These are phyloP conservation scores for Saturnia pavonia DNA, from an alignment of 2,888 invertebrate species.

Conservation along the genomic window DNA sequence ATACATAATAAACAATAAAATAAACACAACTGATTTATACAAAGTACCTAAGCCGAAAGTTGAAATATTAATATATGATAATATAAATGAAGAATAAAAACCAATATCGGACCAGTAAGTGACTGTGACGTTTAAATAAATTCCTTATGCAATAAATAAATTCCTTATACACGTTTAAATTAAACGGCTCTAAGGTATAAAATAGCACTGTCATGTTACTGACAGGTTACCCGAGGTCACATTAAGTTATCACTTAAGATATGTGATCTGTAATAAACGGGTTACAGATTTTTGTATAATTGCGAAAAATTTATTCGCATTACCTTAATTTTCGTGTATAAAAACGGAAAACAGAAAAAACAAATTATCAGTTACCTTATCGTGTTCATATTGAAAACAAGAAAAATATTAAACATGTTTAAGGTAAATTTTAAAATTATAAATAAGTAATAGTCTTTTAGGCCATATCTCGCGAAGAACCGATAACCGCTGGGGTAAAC, in stretches of 20 bases:
- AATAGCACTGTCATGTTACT: too few relatives aligned
- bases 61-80: not conserved
- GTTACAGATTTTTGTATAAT: constrained; percentile 8
- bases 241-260: not conserved
- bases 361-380: constrained; percentile 6
- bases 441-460: too few relatives aligned
- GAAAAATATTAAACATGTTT: not conserved
- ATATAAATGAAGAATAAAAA: not conserved
- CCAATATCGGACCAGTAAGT: too few relatives aligned
- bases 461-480: too few relatives aligned
- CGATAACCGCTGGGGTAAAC: too few relatives aligned
- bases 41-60: too few relatives aligned
- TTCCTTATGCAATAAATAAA: too few relatives aligned
- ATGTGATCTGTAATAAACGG: not conserved
- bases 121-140: not conserved
- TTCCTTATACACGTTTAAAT: too few relatives aligned
- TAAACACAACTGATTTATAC: too few relatives aligned
- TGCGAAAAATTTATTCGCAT: not conserved
- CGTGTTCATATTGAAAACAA: not conserved
- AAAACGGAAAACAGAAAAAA: not conserved
- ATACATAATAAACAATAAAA: too few relatives aligned
- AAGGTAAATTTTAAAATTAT: not conserved
- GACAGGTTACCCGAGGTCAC: not conserved
- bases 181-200: too few relatives aligned
- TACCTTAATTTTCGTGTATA: constrained; percentile 13